These are phyloP conservation scores for Periplaneta americana DNA, from an alignment of 1,140 invertebrate genomes.

Conservation along the genomic window DNA sequence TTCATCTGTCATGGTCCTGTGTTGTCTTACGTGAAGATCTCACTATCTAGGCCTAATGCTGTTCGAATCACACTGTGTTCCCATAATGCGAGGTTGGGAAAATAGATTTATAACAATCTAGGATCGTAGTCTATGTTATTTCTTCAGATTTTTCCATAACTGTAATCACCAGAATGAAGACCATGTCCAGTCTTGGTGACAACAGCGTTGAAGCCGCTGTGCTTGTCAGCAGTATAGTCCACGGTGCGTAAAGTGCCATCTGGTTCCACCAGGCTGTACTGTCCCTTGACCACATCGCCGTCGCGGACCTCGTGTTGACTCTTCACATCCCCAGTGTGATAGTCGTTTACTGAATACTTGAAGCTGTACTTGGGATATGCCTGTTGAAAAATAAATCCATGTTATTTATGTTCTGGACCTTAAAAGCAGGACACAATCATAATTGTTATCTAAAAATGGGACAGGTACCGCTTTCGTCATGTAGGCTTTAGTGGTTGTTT, in stretches of 20 bases:
- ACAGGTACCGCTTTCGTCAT: no score
- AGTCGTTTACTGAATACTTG: conserved; percentile 45
- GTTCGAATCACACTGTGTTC: no score
- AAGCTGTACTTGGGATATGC: conserved; percentile 41
- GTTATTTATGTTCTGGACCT: no score
- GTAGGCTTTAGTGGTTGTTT: no score
- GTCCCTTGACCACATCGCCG: conserved; percentile 33
- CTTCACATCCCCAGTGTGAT: conserved; percentile 49
- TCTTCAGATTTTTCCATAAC: background rate
- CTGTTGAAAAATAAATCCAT: background rate
- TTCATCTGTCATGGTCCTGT: no score
- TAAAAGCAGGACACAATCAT: no score
- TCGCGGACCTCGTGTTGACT: conserved; percentile 46
- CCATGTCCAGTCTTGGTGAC: background rate
- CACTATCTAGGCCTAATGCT: no score
- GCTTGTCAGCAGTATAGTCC: conserved; percentile 6
- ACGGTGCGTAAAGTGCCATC: conserved; percentile 14
- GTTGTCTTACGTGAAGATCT: no score
- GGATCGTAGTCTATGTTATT: no score
- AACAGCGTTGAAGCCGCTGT: conserved; percentile 4
- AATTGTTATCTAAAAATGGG: no score
- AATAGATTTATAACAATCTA: no score
- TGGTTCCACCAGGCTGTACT: conserved; percentile 9
- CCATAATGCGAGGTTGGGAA: no score
- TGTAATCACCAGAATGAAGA: background rate